These are phyloP conservation scores for Rhynchotus rufescens DNA, from an alignment of 2,797 vertebrate species.

Conservation along the genomic window DNA sequence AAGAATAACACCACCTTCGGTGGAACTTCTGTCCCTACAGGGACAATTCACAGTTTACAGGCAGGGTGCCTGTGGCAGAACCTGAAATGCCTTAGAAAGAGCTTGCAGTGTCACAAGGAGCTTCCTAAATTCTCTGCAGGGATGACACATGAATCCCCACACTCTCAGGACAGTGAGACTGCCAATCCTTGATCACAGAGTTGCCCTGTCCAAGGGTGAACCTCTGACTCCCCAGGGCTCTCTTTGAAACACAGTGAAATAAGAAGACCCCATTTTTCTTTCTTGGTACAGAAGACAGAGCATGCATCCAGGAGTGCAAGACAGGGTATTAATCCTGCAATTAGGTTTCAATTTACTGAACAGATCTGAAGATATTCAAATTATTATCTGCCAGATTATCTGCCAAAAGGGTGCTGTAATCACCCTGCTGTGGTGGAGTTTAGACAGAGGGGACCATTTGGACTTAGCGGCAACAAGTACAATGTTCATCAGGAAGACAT, in stretches of 20 bases:
- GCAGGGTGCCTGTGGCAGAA: rapidly evolving
- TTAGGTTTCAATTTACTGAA: neutral
- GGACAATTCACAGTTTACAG: rapidly evolving
- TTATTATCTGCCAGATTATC: rapidly evolving
- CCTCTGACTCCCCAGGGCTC: neutral
- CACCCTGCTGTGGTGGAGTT: neutral
- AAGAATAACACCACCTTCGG: neutral
- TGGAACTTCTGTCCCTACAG: neutral
- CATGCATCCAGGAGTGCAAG: neutral
- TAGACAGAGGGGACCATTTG: neutral
- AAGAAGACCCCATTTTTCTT: rapidly evolving
- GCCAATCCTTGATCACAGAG: neutral
- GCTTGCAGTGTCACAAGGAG: neutral
- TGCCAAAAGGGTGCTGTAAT: neutral
- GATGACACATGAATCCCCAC: neutral
- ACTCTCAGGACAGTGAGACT: rapidly evolving
- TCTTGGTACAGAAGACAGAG: rapidly evolving
- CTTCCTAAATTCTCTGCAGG: neutral
- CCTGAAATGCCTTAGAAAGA: neutral
- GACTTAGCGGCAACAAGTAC: neutral
- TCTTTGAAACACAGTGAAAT: rapidly evolving
- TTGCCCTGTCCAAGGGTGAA: neutral
- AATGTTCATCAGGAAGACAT: neutral
- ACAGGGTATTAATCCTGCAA: rapidly evolving
- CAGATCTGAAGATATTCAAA: neutral